A percentile compares a stretch with the other conserved stretches of the same genome.
These are phyloP conservation scores for Microctenopoma stevenorrisi DNA, from an alignment of 2,797 vertebrate species.

Conservation along the genomic window DNA sequence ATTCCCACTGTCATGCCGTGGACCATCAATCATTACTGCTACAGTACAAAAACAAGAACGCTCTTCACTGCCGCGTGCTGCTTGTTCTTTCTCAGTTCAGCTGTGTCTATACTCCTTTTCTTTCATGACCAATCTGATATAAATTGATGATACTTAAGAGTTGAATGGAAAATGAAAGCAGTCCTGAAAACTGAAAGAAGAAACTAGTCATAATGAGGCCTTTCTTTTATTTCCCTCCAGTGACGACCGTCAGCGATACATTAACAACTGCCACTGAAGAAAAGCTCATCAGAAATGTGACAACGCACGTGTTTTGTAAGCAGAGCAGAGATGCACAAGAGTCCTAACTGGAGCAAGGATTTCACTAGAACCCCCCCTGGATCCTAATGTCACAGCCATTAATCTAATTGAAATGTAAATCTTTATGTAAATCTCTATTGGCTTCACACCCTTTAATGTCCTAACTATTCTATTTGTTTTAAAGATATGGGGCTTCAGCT, in stretches of 20 bases:
- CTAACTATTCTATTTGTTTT: slow-evolving; percentile 64
- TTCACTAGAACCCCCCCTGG: slow-evolving; percentile 22
- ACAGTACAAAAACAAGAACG: slow-evolving; percentile 27
- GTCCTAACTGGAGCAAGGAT: slow-evolving; percentile 11
- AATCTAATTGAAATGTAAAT: slow-evolving; percentile 42
- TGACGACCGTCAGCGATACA: slow-evolving; percentile 35
- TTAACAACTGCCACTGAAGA: slow-evolving; percentile 16
- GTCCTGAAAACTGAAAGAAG: slow-evolving; percentile 28
- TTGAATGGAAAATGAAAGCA: slow-evolving; percentile 29
- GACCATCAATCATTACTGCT: slow-evolving; percentile 23
- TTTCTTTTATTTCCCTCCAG: slow-evolving; percentile 9
- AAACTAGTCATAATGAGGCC: slow-evolving; percentile 34
- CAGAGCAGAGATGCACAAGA: neutral
- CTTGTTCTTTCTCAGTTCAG: slow-evolving; percentile 27
- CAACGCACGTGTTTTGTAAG: neutral
- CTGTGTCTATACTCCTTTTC: slow-evolving; percentile 24
- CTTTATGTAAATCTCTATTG: slow-evolving; percentile 31
- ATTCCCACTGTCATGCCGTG: slow-evolving; percentile 29
- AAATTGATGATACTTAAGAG: slow-evolving; percentile 20
- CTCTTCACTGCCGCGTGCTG: slow-evolving; percentile 8
- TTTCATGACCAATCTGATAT: slow-evolving; percentile 22
- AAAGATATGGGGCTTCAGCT: slow-evolving; percentile 57
- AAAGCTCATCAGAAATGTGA: slow-evolving; percentile 14
- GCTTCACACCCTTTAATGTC: slow-evolving; percentile 48
- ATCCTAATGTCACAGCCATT: slow-evolving; percentile 31